Evolutionary conservation across 2,797 vertebrate genomes (phyloP), one percentile per base, ranked within the genome.

Genomic region (Cryptoblepharus egeriae): DNA sequence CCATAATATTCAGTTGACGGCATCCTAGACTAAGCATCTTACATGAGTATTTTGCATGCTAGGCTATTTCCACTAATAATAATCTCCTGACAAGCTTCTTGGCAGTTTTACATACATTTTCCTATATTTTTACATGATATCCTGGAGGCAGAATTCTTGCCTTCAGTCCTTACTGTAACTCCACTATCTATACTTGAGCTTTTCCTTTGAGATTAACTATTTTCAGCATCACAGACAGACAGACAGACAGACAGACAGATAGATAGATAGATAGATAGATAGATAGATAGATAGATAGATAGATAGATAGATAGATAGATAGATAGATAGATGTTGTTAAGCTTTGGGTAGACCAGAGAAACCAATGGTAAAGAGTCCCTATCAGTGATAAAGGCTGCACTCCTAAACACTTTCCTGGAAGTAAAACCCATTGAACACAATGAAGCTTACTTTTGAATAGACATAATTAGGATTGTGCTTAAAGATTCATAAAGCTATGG

Each of bases 61-160:
- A 32, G 78, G 77, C 85, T 85, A 63, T 88, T 92, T 58, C 89
- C 85, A 78, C 76, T 64, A 39, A 76, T 65, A 58, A 61, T 88
- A 88, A 90, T 89, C 84, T 89, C 68, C 85, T 88, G 89, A 85
- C 83, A 87, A 88, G 80, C 63, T 88, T 77, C 30, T 85, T 75
- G 89, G 89, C 86, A 87, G 85, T 83, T 81, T 88, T 85, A 88
- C 74, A 61, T 88, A 67, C 85, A 74, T 88, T 90, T 88, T 84
- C 42, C 70, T 72, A 28, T 55, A 49, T 52, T 79, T 71, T 86
- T 64, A 83, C 78, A 0, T 86, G 82, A 39, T 83, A 7, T 81
- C 81, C 76, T 82, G 15, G n/a, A 87, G 90, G 84, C 82, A 84
- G 78, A 88, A 80, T 71, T 84, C 49, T 76, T 65, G 80, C 80